Conservation (phyloP, 2,113 vertebrate species). For the Bubalus kerabau region DNA sequence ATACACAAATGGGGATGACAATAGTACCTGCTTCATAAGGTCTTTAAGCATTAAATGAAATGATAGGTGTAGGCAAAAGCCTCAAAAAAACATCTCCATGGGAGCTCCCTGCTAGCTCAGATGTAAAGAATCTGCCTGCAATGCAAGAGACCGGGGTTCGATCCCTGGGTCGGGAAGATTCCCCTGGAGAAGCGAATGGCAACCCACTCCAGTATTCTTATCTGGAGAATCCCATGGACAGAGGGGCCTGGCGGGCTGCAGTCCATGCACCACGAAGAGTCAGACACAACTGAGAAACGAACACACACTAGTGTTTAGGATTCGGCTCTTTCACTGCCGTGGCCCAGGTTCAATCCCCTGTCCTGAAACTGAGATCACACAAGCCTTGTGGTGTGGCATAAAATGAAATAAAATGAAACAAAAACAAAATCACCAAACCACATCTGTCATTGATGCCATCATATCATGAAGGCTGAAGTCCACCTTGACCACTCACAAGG, state of each 20-base stretch:
- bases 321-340: background rate
- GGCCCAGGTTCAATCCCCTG: background rate
- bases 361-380: background rate
- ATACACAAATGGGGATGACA: background rate
- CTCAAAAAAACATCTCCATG: background rate
- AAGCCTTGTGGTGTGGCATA: rapidly evolving
- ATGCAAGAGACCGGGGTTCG: background rate
- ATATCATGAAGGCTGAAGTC: background rate
- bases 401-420: background rate
- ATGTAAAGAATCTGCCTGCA: background rate
- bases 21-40: background rate
- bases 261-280: background rate
- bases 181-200: background rate
- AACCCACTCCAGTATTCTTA: background rate
- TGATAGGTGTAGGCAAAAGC: background rate
- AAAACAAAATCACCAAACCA: background rate
- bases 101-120: background rate
- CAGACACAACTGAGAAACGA: background rate
- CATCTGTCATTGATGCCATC: background rate
- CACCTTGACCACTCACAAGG: background rate
- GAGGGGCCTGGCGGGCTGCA: background rate
- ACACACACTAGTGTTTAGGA: background rate
- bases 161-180: background rate
- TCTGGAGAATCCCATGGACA: background rate
- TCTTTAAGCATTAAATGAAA: background rate